phyloP scores from a whole-genome alignment of 2,888 invertebrate species.

The Meteorus colon region DNA sequence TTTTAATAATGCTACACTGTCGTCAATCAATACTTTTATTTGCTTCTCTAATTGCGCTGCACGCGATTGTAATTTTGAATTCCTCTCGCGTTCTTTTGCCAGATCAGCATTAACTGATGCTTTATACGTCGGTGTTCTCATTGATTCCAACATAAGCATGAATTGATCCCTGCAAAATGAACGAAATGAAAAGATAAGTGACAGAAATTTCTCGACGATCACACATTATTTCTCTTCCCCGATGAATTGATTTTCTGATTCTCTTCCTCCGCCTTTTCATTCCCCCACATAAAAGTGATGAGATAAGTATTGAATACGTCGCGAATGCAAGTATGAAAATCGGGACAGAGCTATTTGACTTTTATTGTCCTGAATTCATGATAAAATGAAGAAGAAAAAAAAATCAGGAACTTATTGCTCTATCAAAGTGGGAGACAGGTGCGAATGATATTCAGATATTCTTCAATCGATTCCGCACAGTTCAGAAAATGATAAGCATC shows the following conservation, averaged over 20 bases:
- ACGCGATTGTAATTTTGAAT: constrained; percentile 86
- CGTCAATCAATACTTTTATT: constrained; percentile 92
- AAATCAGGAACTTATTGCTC: no score
- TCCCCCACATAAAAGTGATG: not conserved
- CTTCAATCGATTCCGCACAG: no score
- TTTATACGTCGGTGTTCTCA: constrained; percentile 87
- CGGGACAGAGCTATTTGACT: no score
- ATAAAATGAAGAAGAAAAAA: not conserved
- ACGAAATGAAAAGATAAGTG: constrained; percentile 12
- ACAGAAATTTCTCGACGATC: not conserved
- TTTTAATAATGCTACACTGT: constrained; percentile 91
- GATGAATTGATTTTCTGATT: not conserved
- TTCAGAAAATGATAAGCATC: not conserved
- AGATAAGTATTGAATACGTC: not conserved
- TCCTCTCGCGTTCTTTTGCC: constrained; percentile 87
- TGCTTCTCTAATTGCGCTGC: constrained; percentile 95
- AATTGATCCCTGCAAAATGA: constrained; percentile 82
- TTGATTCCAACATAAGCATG: constrained; percentile 86
- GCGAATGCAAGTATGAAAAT: no score
- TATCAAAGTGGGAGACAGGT: no score
- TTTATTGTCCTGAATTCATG: no score
- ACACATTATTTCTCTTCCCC: not conserved
- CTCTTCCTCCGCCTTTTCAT: not conserved
- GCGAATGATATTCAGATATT: no score
- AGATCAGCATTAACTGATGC: constrained; percentile 84